phyloP scores from a whole-genome alignment of 2,888 invertebrate genomes.

The Euspilapteryx auroguttella region DNA sequence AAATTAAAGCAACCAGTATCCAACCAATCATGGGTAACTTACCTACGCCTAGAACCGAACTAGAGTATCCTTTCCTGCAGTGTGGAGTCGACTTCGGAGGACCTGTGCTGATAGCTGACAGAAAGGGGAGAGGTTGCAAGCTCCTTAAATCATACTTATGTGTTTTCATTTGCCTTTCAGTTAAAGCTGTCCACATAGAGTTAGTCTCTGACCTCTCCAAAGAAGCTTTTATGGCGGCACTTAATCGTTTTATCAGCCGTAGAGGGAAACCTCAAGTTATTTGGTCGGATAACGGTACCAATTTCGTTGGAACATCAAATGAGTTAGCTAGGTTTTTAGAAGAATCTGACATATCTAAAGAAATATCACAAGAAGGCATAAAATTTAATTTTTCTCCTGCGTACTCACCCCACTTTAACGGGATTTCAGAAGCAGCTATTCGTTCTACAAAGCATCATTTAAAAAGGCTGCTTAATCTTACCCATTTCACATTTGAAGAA shows the following conservation, averaged over 20 bases:
- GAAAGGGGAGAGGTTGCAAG: constrained; percentile 9
- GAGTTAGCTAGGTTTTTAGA: background rate
- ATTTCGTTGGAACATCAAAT: constrained; percentile 3
- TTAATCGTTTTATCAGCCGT: constrained; percentile 7
- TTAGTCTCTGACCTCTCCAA: constrained; percentile 10
- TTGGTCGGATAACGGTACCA: constrained; percentile 4
- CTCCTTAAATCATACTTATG: constrained; percentile 10
- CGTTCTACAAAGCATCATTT: constrained; percentile 1
- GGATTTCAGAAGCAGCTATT: constrained; percentile 2
- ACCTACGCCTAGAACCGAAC: no score
- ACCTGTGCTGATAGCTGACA: constrained; percentile 6
- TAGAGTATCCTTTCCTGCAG: constrained; percentile 2
- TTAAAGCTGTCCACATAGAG: constrained; percentile 9
- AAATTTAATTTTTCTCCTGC: no score
- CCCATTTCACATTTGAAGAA: constrained; percentile 8
- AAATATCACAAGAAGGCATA: constrained; percentile 1
- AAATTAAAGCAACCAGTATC: no score
- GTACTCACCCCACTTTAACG: background rate
- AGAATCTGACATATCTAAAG: background rate
- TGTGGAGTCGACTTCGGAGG: constrained; percentile 1
- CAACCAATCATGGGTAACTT: no score
- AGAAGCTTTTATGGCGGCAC: constrained; percentile 8
- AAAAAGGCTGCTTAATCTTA: constrained; percentile 1
- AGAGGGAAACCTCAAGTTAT: constrained; percentile 3
- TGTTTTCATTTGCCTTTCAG: constrained; percentile 11